phyloP scores from a whole-genome alignment of 2,797 vertebrate species.

The Darevskia nairensis region DNA sequence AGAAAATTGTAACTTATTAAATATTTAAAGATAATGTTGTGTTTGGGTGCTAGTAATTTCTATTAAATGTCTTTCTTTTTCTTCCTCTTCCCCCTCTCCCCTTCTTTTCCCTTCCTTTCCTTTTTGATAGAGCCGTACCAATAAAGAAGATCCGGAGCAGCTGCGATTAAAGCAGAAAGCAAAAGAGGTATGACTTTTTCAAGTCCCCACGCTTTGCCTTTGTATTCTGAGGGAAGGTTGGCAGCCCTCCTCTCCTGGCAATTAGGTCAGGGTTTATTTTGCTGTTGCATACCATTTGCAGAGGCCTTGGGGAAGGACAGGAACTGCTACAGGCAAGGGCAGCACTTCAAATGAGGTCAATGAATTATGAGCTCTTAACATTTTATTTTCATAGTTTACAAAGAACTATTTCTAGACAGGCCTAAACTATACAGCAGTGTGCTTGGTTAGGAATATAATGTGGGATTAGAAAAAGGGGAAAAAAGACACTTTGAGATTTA shows the following conservation, averaged over 20 bases:
- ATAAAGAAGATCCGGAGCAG: slow-evolving; percentile 90
- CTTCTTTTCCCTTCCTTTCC: neutral
- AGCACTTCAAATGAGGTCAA: slow-evolving; percentile 86
- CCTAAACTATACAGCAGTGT: slow-evolving; percentile 68
- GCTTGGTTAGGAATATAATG: slow-evolving; percentile 78
- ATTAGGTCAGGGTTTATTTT: slow-evolving; percentile 97
- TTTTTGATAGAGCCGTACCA: slow-evolving; percentile 87
- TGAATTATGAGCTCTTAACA: slow-evolving; percentile 78
- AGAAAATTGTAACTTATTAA: slow-evolving; percentile 82
- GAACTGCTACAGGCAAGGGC: slow-evolving; percentile 92
- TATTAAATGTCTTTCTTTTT: slow-evolving; percentile 54
- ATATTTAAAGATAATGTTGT: slow-evolving; percentile 77
- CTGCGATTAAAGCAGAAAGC: slow-evolving; percentile 93
- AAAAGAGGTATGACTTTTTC: slow-evolving; percentile 89
- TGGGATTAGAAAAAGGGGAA: slow-evolving; percentile 76
- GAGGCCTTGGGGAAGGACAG: slow-evolving; percentile 93
- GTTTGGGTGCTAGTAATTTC: slow-evolving; percentile 76
- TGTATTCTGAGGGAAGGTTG: slow-evolving; percentile 81
- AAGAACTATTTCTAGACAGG: slow-evolving; percentile 74
- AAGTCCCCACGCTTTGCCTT: slow-evolving; percentile 80
- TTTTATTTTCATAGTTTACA: slow-evolving; percentile 77
- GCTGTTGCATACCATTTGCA: slow-evolving; percentile 93
- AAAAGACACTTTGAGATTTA: slow-evolving; percentile 82
- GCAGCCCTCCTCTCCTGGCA: slow-evolving; percentile 88
- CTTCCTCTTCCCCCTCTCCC: neutral